Evolutionary conservation across 1,140 invertebrate species (phyloP), one percentile per base, ranked within the genome.

Genomic region (Uloborus diversus): DNA sequence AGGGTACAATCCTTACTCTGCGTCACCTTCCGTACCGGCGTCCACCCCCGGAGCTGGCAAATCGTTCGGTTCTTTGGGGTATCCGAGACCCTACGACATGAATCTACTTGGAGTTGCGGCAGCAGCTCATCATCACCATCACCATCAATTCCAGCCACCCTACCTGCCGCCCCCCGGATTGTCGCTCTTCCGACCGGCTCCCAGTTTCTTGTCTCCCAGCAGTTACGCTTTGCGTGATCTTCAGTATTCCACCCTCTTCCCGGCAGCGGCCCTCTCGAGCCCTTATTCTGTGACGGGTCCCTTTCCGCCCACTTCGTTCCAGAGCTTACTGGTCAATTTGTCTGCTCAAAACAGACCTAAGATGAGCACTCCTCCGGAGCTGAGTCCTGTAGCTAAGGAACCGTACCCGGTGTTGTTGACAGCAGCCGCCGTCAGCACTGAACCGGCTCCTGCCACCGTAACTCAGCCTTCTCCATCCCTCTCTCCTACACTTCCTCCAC

Each of bases 271-370:
- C 14, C 20, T 78, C 20, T 65, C 73, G 14, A 56, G 68, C 23
- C 79, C 66, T 28, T 80, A 80, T 42, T 70, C 66, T 14, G 57
- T 68, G 35, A 42, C 78, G 35, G 78, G 78, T 20, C 32, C 64
- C 33, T 71, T 80, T n/a, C 79, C 59, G 1, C 83, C 84, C 0
- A 90, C 90, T n/a, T 94, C 94, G 23, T 95, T 95, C 86, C 94
- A 95, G 85, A 93, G 91, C 27, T 88, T 96, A 0, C 86, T 96
- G 70, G 94, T 94, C 7, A 94, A 94, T 81, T 92, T 94, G 68
- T 93, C 92, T 3, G 83, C 83, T 4, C 91, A 89, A 11, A 92
- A 91, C 82, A 88, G 90, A 81, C 87, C 88, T 25, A 88, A 90
- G 73, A 84, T 61, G 49, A 57, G 57, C 32, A 75, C 71, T 33